Evolutionary conservation across 2,797 vertebrate species (phyloP), one percentile per base, ranked within the genome.

Genomic region (Tadarida brasiliensis): DNA sequence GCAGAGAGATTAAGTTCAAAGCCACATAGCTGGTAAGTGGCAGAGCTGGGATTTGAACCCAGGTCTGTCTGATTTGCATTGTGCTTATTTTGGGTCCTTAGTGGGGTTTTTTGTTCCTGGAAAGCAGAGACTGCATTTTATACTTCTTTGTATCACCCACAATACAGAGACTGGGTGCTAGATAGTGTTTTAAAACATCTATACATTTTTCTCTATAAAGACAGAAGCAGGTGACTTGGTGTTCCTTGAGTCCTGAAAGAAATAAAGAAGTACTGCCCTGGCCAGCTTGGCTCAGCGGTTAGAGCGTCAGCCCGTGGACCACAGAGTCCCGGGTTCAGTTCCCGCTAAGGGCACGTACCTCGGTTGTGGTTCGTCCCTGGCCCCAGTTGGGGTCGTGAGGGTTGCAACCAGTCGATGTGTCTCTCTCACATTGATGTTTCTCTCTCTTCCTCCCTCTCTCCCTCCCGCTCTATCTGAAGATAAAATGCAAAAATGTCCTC

Each of bases 161-260:
- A 87, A 91, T 56, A 63, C 10, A 47, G 22, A 94, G n/a, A 85
- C 30, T 57, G 26, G 17, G 17, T 14, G n/a, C 39, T 77, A 49
- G 33, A 56, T 47, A 86, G 30, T 83, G 5, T 86, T 91, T 78
- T 26, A 92, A 88, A 54, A 63, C 11, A 59, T 81, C 28, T 86
- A 54, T 49, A 44, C 78, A 47, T 11, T 61, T 73, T 91, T 90
- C 49, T 91, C 84, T 87, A 70, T 57, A 35, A 85, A 59, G 35
- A 77, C 33, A 89, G 67, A 95, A 95, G 33, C 30, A 74, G 39
- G 73, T 74, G 54, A 80, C 51, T 87, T 88, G 74, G 26, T 20
- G 59, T n/a, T 87, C 11, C 33, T 22, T 33, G 30, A 65, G n/a
- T 81, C 35, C 67, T 90, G 65, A 91, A 87, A 91, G 67, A 49